Percentiles rank a stretch among this genome's conserved stretches.
Conservation (phyloP, 2,888 invertebrate genomes). For the Drosophila merina region DNA sequence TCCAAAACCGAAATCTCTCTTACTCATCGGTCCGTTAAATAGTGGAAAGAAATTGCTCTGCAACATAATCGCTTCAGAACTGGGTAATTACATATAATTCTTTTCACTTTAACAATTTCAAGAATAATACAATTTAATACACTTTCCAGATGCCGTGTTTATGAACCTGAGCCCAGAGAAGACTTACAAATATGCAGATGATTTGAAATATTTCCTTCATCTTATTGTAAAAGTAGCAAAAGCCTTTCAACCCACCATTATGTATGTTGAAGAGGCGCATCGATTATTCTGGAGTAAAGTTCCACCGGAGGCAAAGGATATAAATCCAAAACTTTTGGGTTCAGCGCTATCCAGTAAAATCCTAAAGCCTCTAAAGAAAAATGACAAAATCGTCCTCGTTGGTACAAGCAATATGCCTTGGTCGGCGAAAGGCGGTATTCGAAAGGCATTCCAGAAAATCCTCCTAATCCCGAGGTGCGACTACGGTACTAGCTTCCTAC, state of each 20-base stretch:
- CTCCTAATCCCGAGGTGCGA: slow-evolving; percentile 81
- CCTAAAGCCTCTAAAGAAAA: slow-evolving; percentile 85
- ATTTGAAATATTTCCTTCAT: slow-evolving; percentile 87
- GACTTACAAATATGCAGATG: slow-evolving; percentile 86
- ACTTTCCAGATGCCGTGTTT: slow-evolving; percentile 85
- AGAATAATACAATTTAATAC: too few species aligned
- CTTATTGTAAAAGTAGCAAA: slow-evolving; percentile 87
- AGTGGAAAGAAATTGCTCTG: slow-evolving; percentile 89
- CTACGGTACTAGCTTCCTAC: slow-evolving; percentile 80
- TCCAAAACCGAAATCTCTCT: slow-evolving; percentile 85
- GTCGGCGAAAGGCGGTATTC: slow-evolving; percentile 82
- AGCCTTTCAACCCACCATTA: slow-evolving; percentile 86
- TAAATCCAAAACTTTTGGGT: slow-evolving; percentile 85
- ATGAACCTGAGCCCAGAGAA: slow-evolving; percentile 88
- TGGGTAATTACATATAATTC: slow-evolving; percentile 72
- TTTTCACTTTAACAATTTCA: background rate
- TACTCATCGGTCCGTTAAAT: slow-evolving; percentile 88
- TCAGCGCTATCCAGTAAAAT: slow-evolving; percentile 85
- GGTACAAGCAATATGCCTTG: slow-evolving; percentile 86
- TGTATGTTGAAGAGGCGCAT: slow-evolving; percentile 86
- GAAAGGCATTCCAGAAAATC: slow-evolving; percentile 79
- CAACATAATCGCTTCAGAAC: slow-evolving; percentile 89
- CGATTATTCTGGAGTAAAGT: slow-evolving; percentile 85
- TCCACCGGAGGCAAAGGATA: slow-evolving; percentile 80
- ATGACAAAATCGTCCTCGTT: slow-evolving; percentile 85